These are phyloP conservation scores for Tylochromis polylepis DNA, from an alignment of 2,113 vertebrate genomes.

Conservation along the genomic window DNA sequence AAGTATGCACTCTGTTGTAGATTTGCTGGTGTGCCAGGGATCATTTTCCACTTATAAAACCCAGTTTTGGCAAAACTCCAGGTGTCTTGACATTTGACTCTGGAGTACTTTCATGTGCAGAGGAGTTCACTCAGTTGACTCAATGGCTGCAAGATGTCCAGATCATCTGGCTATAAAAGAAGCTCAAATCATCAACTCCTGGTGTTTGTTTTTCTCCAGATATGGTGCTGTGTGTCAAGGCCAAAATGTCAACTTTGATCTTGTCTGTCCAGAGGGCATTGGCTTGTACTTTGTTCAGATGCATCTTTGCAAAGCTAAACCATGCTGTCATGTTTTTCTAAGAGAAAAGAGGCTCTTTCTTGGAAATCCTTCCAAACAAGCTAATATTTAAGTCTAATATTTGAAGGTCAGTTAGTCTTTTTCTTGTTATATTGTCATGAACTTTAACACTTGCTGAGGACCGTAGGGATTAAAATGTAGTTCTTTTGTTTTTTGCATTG, in stretches of 20 bases:
- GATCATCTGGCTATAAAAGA: background rate
- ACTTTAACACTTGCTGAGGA: background rate
- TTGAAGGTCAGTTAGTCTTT: background rate
- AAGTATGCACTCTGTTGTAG: background rate
- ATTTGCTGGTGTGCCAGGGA: background rate
- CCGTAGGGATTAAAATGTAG: background rate
- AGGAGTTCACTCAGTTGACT: background rate
- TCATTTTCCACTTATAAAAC: background rate
- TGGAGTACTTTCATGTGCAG: background rate
- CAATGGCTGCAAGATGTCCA: background rate
- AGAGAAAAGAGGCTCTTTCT: background rate
- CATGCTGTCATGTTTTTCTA: background rate
- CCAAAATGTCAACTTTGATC: background rate
- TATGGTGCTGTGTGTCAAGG: background rate
- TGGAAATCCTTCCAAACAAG: background rate
- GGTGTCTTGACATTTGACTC: background rate
- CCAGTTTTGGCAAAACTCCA: background rate
- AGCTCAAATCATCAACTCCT: background rate
- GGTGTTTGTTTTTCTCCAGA: background rate
- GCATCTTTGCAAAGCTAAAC: background rate
- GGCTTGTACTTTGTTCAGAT: background rate
- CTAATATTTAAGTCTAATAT: background rate
- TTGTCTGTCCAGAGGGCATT: background rate
- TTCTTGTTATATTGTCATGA: background rate
- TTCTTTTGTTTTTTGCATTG: background rate